A percentile compares a stretch with the other conserved stretches of the same genome.
Evolutionary conservation across 2,113 vertebrate genomes (phyloP).

Genomic region (Limanda limanda): DNA sequence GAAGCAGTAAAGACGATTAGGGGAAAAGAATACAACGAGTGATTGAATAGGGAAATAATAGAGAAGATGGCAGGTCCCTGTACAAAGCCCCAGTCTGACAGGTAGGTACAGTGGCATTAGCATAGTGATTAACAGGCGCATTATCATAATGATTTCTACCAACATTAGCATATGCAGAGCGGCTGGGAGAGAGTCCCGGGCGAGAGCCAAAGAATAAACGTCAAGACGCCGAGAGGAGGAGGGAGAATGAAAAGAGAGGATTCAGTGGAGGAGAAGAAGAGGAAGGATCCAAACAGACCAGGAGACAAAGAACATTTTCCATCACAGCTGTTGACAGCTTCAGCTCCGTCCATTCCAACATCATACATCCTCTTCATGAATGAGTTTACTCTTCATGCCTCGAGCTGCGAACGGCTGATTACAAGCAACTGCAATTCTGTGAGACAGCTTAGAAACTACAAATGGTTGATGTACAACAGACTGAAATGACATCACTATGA

Average conservation of each 20-base stretch:
- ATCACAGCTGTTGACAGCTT: conserved; percentile 19
- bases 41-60: not conserved
- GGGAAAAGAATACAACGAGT: not conserved
- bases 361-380: conserved; percentile 28
- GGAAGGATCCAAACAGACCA: not conserved
- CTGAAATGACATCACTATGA: too few relatives aligned
- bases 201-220: conserved; percentile 4
- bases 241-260: not conserved
- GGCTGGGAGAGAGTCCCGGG: conserved; percentile 4
- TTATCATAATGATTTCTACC: conserved; percentile 62
- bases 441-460: too few relatives aligned
- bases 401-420: too few relatives aligned
- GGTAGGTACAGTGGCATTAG: conserved; percentile 41
- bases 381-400: not conserved
- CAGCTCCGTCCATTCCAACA: not conserved
- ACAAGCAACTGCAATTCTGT: too few relatives aligned
- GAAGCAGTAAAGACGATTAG: not conserved
- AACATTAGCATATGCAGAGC: conserved; percentile 55
- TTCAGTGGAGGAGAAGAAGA: not conserved
- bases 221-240: not conserved
- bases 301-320: not conserved
- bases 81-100: conserved; percentile 35
- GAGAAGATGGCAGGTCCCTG: conserved; percentile 2
- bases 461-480: too few relatives aligned
- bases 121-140: conserved; percentile 56